Base-by-base conservation (phyloP, 2,113 vertebrate genomes). In the Neotoma lepida region DNA sequence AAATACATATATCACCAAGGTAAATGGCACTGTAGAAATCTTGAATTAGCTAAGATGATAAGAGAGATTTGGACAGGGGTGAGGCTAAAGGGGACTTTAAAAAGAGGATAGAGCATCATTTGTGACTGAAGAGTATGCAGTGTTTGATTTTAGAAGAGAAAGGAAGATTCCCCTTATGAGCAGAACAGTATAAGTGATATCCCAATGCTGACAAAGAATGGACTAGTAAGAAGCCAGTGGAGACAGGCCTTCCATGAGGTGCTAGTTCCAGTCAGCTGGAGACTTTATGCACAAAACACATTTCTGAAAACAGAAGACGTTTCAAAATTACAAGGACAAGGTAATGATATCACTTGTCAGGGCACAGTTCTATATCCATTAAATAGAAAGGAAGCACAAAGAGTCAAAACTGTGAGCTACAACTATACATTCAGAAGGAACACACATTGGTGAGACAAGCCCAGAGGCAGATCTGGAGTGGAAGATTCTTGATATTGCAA, bases 251-350 rank as follows among this genome's bases (percentile, higher is more conserved):
- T 9, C n/a, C 1, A 14, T 73, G 44, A 30, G 46, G 30, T 51
- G 51, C n/a, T 41, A 51, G 26, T 39, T 85, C 76, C 18, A 77
- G 18, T 82, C 1, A 35, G n/a, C 58, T 93, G 78, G 44, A 89
- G 70, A 81, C 46, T 90, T 76, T 49, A 71, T 39, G n/a, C 35
- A 81, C 56, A 76, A 15, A 91, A 76, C 76, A 20, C 12, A 63
- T 51, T n/a, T 18, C 41, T 63, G 56, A 3, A 51, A 77, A 30
- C 33, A 49, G 14, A n/a, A 82, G 35, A 82, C 46, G 41, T 78
- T 89, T 95, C 94, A 68, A 68, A 91, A 87, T 33, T 93, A 61
- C 61, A 87, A 89, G 54, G 54, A 63, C 46, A 86, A 66, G 28
- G 4, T 54, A 39, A 73, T 77, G 14, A 86, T 28, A 54, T 85